phyloP scores from a whole-genome alignment of 2,888 invertebrate genomes.

The Drosophila picticornis region DNA sequence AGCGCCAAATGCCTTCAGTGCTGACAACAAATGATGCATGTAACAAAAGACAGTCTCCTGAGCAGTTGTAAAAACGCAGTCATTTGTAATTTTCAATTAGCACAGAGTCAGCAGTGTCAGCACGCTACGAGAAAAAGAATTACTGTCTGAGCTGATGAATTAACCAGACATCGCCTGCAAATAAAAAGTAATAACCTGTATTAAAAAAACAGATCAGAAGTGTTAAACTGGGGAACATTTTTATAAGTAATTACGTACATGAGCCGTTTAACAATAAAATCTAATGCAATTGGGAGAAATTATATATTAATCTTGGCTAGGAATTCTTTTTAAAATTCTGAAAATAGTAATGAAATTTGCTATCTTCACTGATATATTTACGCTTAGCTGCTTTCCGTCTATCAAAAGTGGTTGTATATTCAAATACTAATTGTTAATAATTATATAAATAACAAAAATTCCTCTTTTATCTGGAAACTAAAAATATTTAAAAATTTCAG shows the following conservation, averaged over 20 bases:
- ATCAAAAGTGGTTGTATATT: neutral
- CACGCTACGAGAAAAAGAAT: conserved; percentile 3
- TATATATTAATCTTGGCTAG: neutral
- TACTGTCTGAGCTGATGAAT: conserved; percentile 6
- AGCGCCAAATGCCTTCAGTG: conserved; percentile 42
- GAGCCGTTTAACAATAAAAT: neutral
- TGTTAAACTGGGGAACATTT: neutral
- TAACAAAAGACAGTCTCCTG: conserved; percentile 22
- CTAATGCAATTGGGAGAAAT: neutral
- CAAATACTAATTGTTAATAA: too few relatives aligned
- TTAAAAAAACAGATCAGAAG: neutral
- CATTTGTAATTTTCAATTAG: conserved; percentile 50
- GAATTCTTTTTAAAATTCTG: neutral
- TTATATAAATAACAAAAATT: neutral
- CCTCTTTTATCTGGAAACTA: neutral
- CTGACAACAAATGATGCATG: conserved; percentile 19
- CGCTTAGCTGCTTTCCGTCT: neutral
- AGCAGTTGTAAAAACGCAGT: conserved; percentile 38
- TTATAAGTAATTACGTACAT: neutral
- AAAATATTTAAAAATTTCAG: neutral
- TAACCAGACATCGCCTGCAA: neutral
- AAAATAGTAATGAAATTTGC: neutral
- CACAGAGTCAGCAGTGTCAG: conserved; percentile 18
- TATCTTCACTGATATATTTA: neutral
- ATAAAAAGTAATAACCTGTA: neutral